Percentiles rank a stretch among this genome's conserved stretches.
These are phyloP conservation scores for Epizoanthus scotinus DNA, from an alignment of 92 coral and sea anemone species.

Conservation along the genomic window DNA sequence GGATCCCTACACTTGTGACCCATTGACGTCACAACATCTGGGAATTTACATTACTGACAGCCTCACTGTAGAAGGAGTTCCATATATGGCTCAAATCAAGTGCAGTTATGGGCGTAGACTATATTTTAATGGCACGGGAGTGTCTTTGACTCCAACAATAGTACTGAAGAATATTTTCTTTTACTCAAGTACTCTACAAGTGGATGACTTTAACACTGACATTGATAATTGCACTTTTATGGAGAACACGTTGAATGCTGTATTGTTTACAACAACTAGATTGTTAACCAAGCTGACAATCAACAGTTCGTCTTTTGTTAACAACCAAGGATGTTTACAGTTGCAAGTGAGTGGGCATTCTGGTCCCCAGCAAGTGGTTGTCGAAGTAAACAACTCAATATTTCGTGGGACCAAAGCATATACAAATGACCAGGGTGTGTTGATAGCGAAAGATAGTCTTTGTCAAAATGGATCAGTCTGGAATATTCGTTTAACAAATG, in stretches of 20 bases:
- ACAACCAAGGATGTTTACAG: no score
- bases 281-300: no score
- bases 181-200: no score
- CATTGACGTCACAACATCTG: constrained; percentile 7
- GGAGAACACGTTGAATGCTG: no score
- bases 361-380: neutral
- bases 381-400: neutral
- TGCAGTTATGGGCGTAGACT: constrained; percentile 6
- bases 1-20: constrained; percentile 33
- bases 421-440: neutral
- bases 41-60: constrained; percentile 35
- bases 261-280: no score
- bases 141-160: neutral
- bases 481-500: neutral
- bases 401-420: neutral
- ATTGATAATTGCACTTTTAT: no score
- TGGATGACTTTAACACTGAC: no score
- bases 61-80: constrained; percentile 19
- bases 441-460: neutral
- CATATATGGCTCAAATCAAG: constrained; percentile 24
- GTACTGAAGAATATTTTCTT: no score
- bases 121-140: no score
- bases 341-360: no score
- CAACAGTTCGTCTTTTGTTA: no score
- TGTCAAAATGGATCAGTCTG: neutral